Conservation (phyloP, 2,888 invertebrate genomes). For the Lottia gigantea region DNA sequence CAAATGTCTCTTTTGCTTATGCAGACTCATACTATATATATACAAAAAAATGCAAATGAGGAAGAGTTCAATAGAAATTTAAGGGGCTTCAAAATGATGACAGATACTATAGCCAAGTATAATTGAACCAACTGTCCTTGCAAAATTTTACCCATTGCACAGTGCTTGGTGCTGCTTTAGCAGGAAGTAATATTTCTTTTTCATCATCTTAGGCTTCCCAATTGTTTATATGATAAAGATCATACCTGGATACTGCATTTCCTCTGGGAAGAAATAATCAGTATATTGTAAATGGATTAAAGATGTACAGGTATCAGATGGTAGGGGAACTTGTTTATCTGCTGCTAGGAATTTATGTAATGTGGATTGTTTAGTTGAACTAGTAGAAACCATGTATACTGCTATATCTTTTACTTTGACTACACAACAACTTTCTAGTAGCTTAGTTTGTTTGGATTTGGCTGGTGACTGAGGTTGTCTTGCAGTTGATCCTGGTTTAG, state of each 20-base stretch:
- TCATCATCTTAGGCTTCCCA: background rate
- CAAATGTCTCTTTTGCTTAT: too few species aligned
- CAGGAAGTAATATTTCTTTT: too few species aligned
- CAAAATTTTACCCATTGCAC: too few species aligned
- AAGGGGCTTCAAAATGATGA: too few species aligned
- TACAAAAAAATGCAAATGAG: too few species aligned
- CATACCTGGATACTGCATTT: conserved; percentile 66
- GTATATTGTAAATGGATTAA: conserved; percentile 96
- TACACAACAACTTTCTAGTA: conserved; percentile 92
- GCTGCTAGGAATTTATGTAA: conserved; percentile 80
- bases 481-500: background rate
- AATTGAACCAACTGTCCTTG: too few species aligned
- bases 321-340: conserved; percentile 81
- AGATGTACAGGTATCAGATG: conserved; percentile 81
- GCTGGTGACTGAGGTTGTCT: conserved; percentile 1
- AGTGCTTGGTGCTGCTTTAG: too few species aligned
- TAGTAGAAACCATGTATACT: conserved; percentile 84
- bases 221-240: too few species aligned
- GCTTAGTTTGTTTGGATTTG: conserved; percentile 52
- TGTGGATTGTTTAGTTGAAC: conserved; percentile 63
- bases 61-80: too few species aligned
- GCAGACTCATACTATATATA: too few species aligned
- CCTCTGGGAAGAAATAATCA: conserved; percentile 90
- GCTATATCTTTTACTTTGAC: conserved; percentile 91
- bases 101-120: too few species aligned